phyloP scores from a whole-genome alignment of 2,888 invertebrate species.

The Eupsilia transversa region DNA sequence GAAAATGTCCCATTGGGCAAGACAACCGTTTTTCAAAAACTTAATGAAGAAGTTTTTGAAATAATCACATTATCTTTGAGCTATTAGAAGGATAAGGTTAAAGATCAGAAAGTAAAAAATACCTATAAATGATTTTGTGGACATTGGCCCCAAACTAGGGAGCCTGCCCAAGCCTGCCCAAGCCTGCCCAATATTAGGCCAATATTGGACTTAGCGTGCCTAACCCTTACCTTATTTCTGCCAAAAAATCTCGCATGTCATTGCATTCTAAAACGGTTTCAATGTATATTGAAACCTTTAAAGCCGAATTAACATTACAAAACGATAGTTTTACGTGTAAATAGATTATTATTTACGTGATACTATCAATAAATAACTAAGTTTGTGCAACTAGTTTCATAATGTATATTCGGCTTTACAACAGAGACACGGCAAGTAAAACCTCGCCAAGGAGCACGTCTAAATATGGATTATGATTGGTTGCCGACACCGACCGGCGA shows the following conservation, averaged over 20 bases:
- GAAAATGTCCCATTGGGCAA: not conserved
- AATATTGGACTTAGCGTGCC: not conserved
- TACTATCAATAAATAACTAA: no score
- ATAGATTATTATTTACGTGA: no score
- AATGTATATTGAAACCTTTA: slow-evolving; percentile 18
- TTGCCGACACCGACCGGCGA: slow-evolving; percentile 48
- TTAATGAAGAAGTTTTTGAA: not conserved
- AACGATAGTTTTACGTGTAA: no score
- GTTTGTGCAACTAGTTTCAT: no score
- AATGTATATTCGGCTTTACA: no score
- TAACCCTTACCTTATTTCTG: not conserved
- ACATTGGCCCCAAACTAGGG: not conserved
- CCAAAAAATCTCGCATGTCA: not conserved
- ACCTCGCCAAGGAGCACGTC: slow-evolving; percentile 28
- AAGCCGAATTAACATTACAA: not conserved
- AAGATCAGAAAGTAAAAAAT: not conserved
- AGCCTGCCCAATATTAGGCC: not conserved
- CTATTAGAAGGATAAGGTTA: no score
- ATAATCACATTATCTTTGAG: not conserved
- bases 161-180: not conserved
- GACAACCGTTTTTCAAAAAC: not conserved
- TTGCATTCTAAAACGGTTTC: slow-evolving; percentile 1
- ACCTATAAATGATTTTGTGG: not conserved
- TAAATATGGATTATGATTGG: slow-evolving; percentile 70
- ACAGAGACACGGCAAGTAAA: slow-evolving; percentile 23